phyloP scores from a whole-genome alignment of 2,888 invertebrate species.

The Lithodes maja region DNA sequence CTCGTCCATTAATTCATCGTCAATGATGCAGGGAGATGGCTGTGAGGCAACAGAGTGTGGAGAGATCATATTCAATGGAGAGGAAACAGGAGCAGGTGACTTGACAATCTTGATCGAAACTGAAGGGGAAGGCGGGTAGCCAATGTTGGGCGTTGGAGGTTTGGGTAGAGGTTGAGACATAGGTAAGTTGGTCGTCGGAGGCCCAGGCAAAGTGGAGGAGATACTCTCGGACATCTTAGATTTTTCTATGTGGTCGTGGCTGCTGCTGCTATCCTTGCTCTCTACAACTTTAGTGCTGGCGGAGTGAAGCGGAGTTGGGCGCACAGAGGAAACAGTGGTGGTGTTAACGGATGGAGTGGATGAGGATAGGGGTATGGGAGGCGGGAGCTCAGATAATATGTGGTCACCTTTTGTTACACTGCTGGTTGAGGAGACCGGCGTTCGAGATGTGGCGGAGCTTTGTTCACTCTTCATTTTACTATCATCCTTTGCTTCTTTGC shows the following conservation, averaged over 20 bases:
- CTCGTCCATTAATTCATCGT: constrained; percentile 93
- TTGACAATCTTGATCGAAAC: constrained; percentile 86
- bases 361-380: constrained; percentile 46
- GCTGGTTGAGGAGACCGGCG: constrained; percentile 25
- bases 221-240: constrained; percentile 44
- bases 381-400: constrained; percentile 28
- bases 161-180: constrained; percentile 71
- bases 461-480: constrained; percentile 35
- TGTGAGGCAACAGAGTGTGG: constrained; percentile 79
- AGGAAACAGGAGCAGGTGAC: constrained; percentile 79
- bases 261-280: constrained; percentile 31
- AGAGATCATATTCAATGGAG: constrained; percentile 77
- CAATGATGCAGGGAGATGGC: constrained; percentile 85
- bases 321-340: constrained; percentile 33
- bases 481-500: constrained; percentile 53
- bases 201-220: constrained; percentile 26
- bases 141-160: constrained; percentile 73
- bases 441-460: constrained; percentile 11
- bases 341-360: constrained; percentile 37
- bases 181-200: constrained; percentile 29
- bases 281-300: constrained; percentile 39
- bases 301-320: constrained; percentile 34
- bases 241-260: constrained; percentile 36
- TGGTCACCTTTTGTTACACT: constrained; percentile 35
- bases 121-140: constrained; percentile 79